Evolutionary conservation across 2,888 invertebrate genomes (phyloP).

Genomic region (Synanthedon andrenaeformis): DNA sequence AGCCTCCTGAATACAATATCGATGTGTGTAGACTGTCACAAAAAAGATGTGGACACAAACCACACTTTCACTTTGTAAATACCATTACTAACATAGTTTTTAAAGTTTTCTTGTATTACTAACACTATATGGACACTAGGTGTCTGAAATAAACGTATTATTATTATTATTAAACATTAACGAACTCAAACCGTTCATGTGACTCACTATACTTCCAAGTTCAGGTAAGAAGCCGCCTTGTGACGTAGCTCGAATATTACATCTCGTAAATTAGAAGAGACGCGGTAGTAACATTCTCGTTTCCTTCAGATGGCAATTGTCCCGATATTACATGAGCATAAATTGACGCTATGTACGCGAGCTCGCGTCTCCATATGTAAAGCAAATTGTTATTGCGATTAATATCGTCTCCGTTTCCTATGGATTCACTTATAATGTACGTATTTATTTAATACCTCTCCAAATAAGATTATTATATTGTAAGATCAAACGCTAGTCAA

Average conservation of each 20-base stretch:
- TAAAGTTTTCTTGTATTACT: no score
- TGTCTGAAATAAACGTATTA: no score
- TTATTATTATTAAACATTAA: no score
- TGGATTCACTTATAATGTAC: background rate
- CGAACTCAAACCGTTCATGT: background rate
- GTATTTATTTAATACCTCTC: background rate
- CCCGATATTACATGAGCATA: slow-evolving; percentile 57
- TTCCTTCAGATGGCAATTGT: slow-evolving; percentile 48
- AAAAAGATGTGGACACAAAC: no score
- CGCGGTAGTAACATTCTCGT: slow-evolving; percentile 38
- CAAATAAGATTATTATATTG: background rate
- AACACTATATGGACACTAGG: no score
- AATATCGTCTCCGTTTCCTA: slow-evolving; percentile 10
- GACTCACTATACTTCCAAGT: background rate
- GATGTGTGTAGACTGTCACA: no score
- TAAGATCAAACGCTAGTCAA: no score
- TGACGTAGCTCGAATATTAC: slow-evolving; percentile 45
- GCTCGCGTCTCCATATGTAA: slow-evolving; percentile 20
- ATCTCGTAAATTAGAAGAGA: slow-evolving; percentile 49
- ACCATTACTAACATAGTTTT: no score
- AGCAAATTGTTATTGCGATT: slow-evolving; percentile 34
- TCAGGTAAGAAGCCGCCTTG: slow-evolving; percentile 12
- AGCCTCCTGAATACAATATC: no score
- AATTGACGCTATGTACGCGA: slow-evolving; percentile 24
- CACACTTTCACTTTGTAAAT: no score